Conservation (phyloP, 2,797 vertebrate genomes). For the Paguma larvata region DNA sequence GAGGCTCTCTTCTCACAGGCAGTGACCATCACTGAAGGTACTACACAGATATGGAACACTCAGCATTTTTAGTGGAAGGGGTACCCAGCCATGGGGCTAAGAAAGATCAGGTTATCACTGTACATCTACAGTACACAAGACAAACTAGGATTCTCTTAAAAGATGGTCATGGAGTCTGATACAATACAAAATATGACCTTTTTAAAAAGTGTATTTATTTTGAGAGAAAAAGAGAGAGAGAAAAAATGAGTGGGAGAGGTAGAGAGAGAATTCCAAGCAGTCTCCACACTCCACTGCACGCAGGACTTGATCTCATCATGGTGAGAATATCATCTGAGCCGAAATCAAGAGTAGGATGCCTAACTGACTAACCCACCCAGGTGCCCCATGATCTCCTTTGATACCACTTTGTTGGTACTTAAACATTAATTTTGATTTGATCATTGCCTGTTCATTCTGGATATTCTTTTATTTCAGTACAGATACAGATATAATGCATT, state of each 20-base stretch:
- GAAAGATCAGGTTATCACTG: not conserved
- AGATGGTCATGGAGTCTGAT: slow-evolving; percentile 2
- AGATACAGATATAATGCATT: not conserved
- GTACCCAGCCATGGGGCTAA: not conserved
- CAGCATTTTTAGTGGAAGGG: not conserved
- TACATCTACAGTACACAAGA: slow-evolving; percentile 18
- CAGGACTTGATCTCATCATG: too few relatives aligned
- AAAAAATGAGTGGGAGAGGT: too few relatives aligned
- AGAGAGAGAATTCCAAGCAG: too few relatives aligned
- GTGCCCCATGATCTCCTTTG: not conserved
- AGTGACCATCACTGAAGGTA: not conserved
- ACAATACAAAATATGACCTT: not conserved
- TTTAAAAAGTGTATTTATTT: not conserved
- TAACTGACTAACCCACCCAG: too few relatives aligned
- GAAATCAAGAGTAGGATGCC: too few relatives aligned
- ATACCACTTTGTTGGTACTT: not conserved
- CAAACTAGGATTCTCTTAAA: slow-evolving; percentile 43
- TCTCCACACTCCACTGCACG: too few relatives aligned
- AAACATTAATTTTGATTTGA: slow-evolving; percentile 64
- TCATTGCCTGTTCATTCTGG: not conserved
- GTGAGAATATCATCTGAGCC: too few relatives aligned
- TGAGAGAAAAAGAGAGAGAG: too few relatives aligned
- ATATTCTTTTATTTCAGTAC: slow-evolving; percentile 38
- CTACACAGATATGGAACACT: not conserved
- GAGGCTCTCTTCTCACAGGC: not conserved